Percentiles rank a stretch among this genome's conserved stretches.
Conservation (phyloP, 1,140 invertebrate species). For the Leptopilina boulardi region DNA sequence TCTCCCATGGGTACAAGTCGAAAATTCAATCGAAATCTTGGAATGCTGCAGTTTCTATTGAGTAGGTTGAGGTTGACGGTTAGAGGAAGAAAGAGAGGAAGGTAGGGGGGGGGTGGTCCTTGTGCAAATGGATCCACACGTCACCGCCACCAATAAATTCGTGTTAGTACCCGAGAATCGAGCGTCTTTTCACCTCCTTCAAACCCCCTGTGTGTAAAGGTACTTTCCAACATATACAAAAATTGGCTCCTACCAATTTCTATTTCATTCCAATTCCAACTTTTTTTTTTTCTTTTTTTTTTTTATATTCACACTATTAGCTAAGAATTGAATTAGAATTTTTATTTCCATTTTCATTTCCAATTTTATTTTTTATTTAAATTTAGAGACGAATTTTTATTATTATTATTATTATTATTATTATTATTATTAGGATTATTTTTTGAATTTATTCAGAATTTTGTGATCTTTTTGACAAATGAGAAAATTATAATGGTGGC, state of each 20-base stretch:
- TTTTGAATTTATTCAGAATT: too few species aligned
- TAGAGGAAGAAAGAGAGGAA: too few species aligned
- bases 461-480: too few species aligned
- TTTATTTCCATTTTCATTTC: not conserved
- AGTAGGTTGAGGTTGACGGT: not conserved
- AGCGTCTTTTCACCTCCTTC: conserved; percentile 35
- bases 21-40: conserved; percentile 51
- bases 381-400: too few species aligned
- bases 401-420: too few species aligned
- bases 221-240: not conserved
- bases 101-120: conserved; percentile 27
- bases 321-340: not conserved
- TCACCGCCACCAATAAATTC: conserved; percentile 55
- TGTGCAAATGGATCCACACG: conserved; percentile 51
- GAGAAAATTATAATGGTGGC: too few species aligned
- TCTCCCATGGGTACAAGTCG: conserved; percentile 43
- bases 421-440: too few species aligned
- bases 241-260: conserved; percentile 50
- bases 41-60: conserved; percentile 27
- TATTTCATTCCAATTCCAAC: conserved; percentile 9
- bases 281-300: too few species aligned
- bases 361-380: too few species aligned
- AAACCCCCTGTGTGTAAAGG: too few species aligned
- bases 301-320: conserved; percentile 29
- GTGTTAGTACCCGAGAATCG: conserved; percentile 47